Base-by-base conservation (phyloP, 2,113 vertebrate species). In the Mellivora capensis region DNA sequence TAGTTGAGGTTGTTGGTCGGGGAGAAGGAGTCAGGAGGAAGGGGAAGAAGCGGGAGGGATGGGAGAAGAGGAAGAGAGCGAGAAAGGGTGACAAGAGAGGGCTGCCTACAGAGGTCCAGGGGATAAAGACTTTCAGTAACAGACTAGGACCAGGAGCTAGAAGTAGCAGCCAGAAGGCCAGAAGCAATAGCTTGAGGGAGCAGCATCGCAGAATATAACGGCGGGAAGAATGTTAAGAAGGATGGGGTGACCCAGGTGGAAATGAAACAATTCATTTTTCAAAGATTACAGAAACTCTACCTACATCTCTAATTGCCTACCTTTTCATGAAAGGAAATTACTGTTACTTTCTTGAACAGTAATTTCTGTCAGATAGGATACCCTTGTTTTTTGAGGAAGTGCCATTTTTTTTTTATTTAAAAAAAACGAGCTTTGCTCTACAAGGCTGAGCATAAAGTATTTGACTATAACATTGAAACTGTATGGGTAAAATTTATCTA, bases 341-440 rank as follows among this genome's bases (percentile, higher is more conserved):
- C 89, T 82, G 59, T 62, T 97, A 80, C 92, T 98, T 97, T 97
- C 31, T 96, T 96, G 96, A 97, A 90, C 3, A 90, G 31, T 90
- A 95, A 97, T 77, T 97, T 52, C 64, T 69, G 87, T 90, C 67
- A 97, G 95, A 52, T 94, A 88, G 82, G 57, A 87, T 44, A 79
- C 1, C 34, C 17, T 93, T 77, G 0, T 18, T 74, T 95, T 83
- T 52, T 74, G 17, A 77, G 29, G 44, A 72, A 42, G 13, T 57
- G 74, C 77, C 12, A 37, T 71, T 82, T 17, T 64, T 64, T 64
- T 34, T 17, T 34, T 34, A 17, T 42, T 64, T 96, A 37, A 96
- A 77, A 93, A 93, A 98, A 98, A 86, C 6, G 13, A 97, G 27
- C 21, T 54, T 92, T 77, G 25, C 71, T 88, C 25, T 92, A 39